phyloP scores from a whole-genome alignment of 2,888 invertebrate species.

The Petrolisthes manimaculis region DNA sequence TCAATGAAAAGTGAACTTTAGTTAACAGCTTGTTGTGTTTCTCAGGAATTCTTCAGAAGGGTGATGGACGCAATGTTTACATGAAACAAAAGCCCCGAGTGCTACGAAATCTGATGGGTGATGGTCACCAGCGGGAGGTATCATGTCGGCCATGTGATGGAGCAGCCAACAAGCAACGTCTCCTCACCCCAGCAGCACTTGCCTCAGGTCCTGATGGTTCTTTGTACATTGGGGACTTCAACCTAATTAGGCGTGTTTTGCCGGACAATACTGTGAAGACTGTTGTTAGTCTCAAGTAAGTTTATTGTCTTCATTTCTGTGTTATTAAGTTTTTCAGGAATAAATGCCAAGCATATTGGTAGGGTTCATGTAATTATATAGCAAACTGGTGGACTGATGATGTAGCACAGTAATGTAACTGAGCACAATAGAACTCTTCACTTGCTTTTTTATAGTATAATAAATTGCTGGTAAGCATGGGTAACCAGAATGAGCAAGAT shows the following conservation, averaged over 20 bases:
- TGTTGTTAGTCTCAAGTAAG: constrained; percentile 85
- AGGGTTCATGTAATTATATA: too few species aligned
- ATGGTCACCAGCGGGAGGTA: constrained; percentile 86
- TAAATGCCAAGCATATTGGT: too few species aligned
- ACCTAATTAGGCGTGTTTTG: constrained; percentile 89
- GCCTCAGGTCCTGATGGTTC: constrained; percentile 97
- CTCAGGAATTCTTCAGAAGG: constrained; percentile 91
- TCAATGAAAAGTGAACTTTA: background rate
- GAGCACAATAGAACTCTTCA: too few species aligned
- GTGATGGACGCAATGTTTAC: constrained; percentile 94
- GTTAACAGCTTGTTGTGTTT: too few species aligned
- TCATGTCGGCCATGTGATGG: constrained; percentile 76
- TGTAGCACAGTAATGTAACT: too few species aligned
- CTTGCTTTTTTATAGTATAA: too few species aligned
- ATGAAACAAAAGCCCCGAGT: constrained; percentile 93
- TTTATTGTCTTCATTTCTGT: background rate
- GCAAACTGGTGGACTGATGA: too few species aligned
- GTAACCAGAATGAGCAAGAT: too few species aligned
- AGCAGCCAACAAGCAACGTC: constrained; percentile 79
- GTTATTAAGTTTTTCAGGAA: background rate
- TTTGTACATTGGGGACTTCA: constrained; percentile 96
- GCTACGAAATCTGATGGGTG: constrained; percentile 80
- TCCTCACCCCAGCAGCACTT: constrained; percentile 88
- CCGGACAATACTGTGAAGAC: constrained; percentile 92
- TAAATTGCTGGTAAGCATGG: too few species aligned